Conservation (phyloP, 2,888 invertebrate genomes). For the Zhuqinia jingwanae region DNA sequence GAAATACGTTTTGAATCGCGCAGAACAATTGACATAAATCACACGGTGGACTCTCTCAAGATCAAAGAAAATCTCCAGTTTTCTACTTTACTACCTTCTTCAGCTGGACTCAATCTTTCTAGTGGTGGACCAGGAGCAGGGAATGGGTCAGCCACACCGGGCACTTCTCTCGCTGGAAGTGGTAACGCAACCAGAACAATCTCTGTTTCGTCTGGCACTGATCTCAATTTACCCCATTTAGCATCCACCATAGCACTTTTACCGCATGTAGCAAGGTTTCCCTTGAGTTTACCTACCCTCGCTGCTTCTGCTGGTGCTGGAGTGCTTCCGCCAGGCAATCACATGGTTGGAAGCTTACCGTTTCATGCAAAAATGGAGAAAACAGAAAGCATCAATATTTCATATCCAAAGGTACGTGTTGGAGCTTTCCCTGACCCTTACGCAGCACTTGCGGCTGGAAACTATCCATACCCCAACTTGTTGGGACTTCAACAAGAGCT, state of each 20-base stretch:
- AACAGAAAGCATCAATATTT: slow-evolving; percentile 75
- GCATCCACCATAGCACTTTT: slow-evolving; percentile 74
- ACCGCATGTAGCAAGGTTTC: slow-evolving; percentile 75
- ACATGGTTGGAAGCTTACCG: slow-evolving; percentile 47
- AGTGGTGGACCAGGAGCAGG: background rate
- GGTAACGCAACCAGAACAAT: slow-evolving; percentile 52
- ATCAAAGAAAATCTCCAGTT: slow-evolving; percentile 79
- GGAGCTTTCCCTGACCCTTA: slow-evolving; percentile 69
- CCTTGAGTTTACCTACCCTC: slow-evolving; percentile 66
- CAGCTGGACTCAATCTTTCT: slow-evolving; percentile 49
- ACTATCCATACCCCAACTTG: slow-evolving; percentile 76
- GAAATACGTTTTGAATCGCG: slow-evolving; percentile 79
- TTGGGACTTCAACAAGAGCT: slow-evolving; percentile 60
- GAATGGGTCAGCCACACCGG: background rate
- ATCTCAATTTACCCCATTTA: slow-evolving; percentile 69
- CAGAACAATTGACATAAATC: slow-evolving; percentile 78
- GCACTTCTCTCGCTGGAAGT: slow-evolving; percentile 1
- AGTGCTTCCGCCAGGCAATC: slow-evolving; percentile 53
- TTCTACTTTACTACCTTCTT: slow-evolving; percentile 75
- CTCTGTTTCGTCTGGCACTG: slow-evolving; percentile 60
- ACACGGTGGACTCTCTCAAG: slow-evolving; percentile 76
- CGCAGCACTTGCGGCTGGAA: slow-evolving; percentile 78
- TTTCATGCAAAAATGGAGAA: slow-evolving; percentile 76
- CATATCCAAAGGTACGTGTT: slow-evolving; percentile 68
- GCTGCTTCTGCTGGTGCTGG: slow-evolving; percentile 45